Evolutionary conservation across 1,140 invertebrate genomes (phyloP), one percentile per base, ranked within the genome.

Genomic region (Trichomalopsis sarcophagae): DNA sequence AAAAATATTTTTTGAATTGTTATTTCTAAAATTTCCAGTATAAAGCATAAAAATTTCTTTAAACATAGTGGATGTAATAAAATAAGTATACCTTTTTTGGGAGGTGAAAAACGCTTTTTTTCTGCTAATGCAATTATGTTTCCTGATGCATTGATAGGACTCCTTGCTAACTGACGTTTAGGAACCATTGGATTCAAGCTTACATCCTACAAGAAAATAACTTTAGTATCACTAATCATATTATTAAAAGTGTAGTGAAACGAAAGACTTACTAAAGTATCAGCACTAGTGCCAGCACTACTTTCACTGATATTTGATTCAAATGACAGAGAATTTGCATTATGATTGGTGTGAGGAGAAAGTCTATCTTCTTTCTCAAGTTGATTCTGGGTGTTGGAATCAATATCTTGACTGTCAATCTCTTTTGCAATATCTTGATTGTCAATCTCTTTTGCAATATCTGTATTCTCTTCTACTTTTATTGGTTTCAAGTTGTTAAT

Each of bases 101-200:
- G 87, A 23, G 89, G 88, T 36, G 87, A 78, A 69, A 68, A 79
- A 44, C 68, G 68, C 27, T 50, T 69, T 21, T 62, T 74, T 80
- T n/a, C 17, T 79, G 10, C 30, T 40, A 76, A 5, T 40, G 44
- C 55, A 75, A 77, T 50, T 71, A 66, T 14, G 47, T 30, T 47
- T 73, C 66, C 66, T 33, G 23, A 27, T 68, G 71, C 30, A 47
- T 75, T 69, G 36, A 86, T 40, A 10, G 89, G 89, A 85, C 88
- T 90, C 68, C 90, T 87, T 55, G 82, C 30, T 36, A 91, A 73
- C 74, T 90, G 87, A 55, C 55, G 82, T 77, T 81, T 88, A 1
- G 90, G 89, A 73, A 88, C 85, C 89, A 91, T 91, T 27, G 90
- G 90, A 82, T 91, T 82, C 36, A 87, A 87, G n/a, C 27, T 82